Percentiles rank a stretch among this genome's conserved stretches.
These are phyloP conservation scores for Brachionus rubens DNA, from an alignment of 1,140 invertebrate genomes.

Conservation along the genomic window DNA sequence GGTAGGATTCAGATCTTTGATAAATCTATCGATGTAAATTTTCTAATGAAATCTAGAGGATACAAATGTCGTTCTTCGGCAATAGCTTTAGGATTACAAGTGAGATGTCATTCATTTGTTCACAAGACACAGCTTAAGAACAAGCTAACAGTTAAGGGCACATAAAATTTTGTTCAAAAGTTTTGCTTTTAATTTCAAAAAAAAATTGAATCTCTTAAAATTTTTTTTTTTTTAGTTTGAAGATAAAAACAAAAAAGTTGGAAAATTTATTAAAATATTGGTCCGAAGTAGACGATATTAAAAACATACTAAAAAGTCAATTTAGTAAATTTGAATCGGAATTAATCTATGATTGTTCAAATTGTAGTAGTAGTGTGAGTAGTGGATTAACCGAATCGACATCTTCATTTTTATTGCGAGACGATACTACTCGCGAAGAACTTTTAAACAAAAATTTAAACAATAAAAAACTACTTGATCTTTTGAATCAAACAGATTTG, in stretches of 20 bases:
- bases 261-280: conserved; percentile 2
- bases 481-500: not conserved
- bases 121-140: too few species aligned
- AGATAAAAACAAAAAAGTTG: conserved; percentile 10
- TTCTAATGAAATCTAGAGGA: too few species aligned
- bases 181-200: too few species aligned
- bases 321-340: not conserved
- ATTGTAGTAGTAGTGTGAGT: too few species aligned
- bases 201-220: not conserved
- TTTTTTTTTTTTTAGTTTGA: not conserved
- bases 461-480: conserved; percentile 5
- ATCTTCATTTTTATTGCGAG: not conserved
- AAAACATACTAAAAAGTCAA: not conserved
- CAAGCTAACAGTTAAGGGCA: too few species aligned
- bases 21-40: too few species aligned
- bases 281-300: not conserved
- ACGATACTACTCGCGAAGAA: not conserved
- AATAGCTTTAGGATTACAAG: too few species aligned
- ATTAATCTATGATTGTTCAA: not conserved
- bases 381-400: too few species aligned
- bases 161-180: too few species aligned
- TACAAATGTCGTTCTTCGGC: too few species aligned
- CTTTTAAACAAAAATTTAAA: not conserved
- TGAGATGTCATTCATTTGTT: too few species aligned
- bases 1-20: too few species aligned